These are phyloP conservation scores for Nestor notabilis DNA, from an alignment of 2,113 vertebrate species.

Conservation along the genomic window DNA sequence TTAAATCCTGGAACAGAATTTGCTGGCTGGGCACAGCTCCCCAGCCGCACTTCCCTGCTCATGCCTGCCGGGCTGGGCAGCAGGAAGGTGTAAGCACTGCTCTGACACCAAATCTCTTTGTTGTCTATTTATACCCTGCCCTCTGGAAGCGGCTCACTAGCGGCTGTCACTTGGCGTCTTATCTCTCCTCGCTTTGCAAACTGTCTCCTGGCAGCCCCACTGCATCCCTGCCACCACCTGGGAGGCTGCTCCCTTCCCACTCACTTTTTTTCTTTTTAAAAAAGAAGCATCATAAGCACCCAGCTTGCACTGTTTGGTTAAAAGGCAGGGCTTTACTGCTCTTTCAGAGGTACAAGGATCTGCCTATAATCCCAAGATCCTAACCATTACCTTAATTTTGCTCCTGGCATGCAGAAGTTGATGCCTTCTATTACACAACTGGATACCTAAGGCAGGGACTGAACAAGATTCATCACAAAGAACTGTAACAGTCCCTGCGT, in stretches of 20 bases:
- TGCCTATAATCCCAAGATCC: background rate
- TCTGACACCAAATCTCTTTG: conserved; percentile 48
- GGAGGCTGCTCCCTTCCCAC: background rate
- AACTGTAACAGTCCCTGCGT: background rate
- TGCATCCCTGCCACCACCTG: background rate
- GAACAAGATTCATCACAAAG: background rate
- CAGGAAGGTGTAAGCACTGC: background rate
- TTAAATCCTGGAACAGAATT: background rate
- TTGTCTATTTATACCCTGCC: conserved; percentile 64
- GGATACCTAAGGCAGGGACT: background rate
- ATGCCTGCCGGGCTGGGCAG: background rate
- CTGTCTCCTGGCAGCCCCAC: conserved; percentile 16
- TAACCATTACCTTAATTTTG: background rate
- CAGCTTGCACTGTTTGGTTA: background rate
- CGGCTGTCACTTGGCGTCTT: conserved; percentile 5
- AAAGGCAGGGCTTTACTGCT: background rate
- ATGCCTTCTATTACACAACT: background rate
- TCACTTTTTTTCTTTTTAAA: accelerated
- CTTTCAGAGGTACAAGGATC: background rate
- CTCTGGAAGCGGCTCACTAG: conserved; percentile 31
- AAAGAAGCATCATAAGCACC: background rate
- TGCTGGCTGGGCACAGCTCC: background rate
- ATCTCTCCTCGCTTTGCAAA: background rate
- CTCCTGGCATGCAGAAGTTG: background rate
- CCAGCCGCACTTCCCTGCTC: background rate